Base-by-base conservation (phyloP, 2,888 invertebrate genomes). In the Spatulosminthurus flaviceps region DNA sequence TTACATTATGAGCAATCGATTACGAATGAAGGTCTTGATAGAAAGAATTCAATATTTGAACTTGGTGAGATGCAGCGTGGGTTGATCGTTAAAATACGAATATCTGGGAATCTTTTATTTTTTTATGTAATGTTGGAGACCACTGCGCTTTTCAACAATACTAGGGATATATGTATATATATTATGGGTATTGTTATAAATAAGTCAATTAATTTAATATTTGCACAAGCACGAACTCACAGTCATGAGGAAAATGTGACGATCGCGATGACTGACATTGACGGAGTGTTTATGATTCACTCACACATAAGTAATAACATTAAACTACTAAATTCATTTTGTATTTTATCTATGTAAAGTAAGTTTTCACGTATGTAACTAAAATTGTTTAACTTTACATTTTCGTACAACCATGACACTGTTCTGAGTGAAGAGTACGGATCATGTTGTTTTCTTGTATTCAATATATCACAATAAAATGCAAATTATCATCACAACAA, bases 381-480 rank as follows among this genome's bases (percentile, higher is more conserved):
- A 21, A 16, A 60, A 19, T 34, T 61, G 41, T 74, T 28, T 78
- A 66, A 72, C 61, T 41, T 51, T 64, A 64, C 64, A 77, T 16
- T 19, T 67, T 67, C 13, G 19, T 43, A 22, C 43, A 13, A 51
- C 51, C 51, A 66, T 24, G 41, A 64, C 34, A 34, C 64, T 64
- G 24, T 24, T 26, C 64, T 4, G 64, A 64, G 64, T 26, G 64
- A 26, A 64, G 64, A 64, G 64, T 64, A 64, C 34, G 41, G 22
- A 64, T 34, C n/a, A 29, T 79, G 60, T 1, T 43, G 26, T 74
- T 79, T 67, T 67, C 66, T 28, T 70, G 26, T 78, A 72, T 66
- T 78, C n/a, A 78, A 78, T 80, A 51, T 51, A 80, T 80, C 80
- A 80, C 80, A 80, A 78, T 77, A 73, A 80, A 78, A 80, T 80